Percentiles rank a stretch among this genome's conserved stretches.
Conservation (phyloP, 2,113 vertebrate species). For the Heptranchias perlo region DNA sequence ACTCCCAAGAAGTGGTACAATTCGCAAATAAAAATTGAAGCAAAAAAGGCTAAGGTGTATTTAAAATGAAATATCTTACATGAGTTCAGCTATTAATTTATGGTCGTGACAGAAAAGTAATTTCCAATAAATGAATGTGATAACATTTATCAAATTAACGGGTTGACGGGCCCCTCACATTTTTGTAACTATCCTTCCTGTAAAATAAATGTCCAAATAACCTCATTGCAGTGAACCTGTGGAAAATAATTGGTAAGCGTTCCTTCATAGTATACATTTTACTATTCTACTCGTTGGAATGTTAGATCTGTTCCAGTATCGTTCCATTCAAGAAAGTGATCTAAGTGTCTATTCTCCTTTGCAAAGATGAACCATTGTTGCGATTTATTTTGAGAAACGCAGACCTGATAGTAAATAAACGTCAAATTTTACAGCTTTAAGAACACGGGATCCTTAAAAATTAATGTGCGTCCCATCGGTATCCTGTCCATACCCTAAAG, state of each 20-base stretch:
- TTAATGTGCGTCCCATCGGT: not conserved
- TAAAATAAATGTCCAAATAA: not conserved
- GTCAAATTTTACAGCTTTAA: not conserved
- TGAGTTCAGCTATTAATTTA: not conserved
- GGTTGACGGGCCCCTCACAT: not conserved
- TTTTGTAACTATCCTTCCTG: not conserved
- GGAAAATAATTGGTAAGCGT: not conserved
- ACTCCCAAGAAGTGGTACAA: not conserved
- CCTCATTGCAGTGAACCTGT: not conserved
- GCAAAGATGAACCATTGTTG: not conserved
- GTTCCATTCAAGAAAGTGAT: not conserved
- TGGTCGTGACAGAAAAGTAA: not conserved
- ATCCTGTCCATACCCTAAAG: not conserved
- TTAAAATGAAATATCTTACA: not conserved
- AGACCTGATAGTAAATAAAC: not conserved
- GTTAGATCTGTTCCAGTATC: fast-evolving
- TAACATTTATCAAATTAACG: not conserved
- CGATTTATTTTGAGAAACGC: not conserved
- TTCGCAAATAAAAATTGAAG: not conserved
- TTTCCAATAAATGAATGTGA: not conserved
- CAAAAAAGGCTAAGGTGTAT: not conserved
- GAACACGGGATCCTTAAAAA: not conserved
- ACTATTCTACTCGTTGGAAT: not conserved
- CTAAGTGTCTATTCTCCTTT: not conserved
- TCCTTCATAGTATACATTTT: not conserved